Conservation (phyloP, 2,888 invertebrate species). For the Encarsia formosa region DNA sequence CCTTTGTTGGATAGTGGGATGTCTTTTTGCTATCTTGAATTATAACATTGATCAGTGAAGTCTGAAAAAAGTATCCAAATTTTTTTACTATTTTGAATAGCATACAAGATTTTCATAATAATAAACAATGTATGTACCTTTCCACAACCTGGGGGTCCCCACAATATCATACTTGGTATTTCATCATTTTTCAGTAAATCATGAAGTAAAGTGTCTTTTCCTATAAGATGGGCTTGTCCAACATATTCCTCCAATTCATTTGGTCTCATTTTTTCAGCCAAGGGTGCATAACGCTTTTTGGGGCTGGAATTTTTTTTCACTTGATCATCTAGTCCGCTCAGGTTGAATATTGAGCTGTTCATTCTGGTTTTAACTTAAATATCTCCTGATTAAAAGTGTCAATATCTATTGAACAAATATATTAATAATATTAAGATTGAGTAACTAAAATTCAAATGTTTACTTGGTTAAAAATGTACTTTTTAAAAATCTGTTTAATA, state of each 20-base stretch:
- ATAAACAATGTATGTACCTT: conserved; percentile 56
- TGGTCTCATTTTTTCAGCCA: conserved; percentile 70
- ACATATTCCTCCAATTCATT: conserved; percentile 61
- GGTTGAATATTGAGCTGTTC: too few species aligned
- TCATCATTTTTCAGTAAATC: conserved; percentile 63
- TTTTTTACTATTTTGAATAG: not conserved
- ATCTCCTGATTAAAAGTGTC: too few species aligned
- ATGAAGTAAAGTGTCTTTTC: conserved; percentile 62
- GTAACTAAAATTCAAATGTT: too few species aligned
- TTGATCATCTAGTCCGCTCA: too few species aligned
- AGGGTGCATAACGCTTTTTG: conserved; percentile 10
- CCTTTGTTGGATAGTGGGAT: conserved; percentile 56
- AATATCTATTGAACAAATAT: too few species aligned
- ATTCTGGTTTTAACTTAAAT: too few species aligned
- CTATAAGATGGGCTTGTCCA: conserved; percentile 69
- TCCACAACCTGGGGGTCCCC: conserved; percentile 85
- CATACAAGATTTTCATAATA: not conserved
- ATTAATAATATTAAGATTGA: too few species aligned
- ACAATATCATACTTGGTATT: conserved; percentile 77
- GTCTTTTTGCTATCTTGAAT: conserved; percentile 64
- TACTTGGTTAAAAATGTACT: too few species aligned
- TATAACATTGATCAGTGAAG: conserved; percentile 71
- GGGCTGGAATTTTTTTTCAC: too few species aligned
- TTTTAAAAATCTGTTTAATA: too few species aligned
- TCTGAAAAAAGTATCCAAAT: conserved; percentile 51